Percentiles rank a stretch among this genome's conserved stretches.
Conservation (phyloP, 2,113 vertebrate genomes). For the Danio rerio region DNA sequence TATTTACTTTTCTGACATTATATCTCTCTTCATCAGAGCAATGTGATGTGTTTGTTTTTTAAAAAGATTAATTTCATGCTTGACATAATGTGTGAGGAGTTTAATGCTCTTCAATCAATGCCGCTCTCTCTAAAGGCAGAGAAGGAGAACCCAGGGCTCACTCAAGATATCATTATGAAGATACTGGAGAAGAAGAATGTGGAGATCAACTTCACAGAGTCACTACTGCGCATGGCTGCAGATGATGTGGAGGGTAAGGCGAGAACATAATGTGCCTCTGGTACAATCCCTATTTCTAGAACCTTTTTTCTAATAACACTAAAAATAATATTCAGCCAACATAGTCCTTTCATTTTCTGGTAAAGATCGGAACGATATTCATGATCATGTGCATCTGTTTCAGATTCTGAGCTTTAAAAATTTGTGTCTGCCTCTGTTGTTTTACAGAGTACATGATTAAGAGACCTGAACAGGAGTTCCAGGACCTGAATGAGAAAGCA, state of each 20-base stretch:
- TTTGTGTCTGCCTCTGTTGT: background rate
- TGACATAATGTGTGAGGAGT: background rate
- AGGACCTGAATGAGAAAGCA: constrained; percentile 97
- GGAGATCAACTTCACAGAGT: constrained; percentile 97
- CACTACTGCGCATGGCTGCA: constrained; percentile 96
- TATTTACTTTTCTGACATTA: background rate
- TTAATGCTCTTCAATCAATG: background rate
- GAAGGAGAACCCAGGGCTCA: constrained; percentile 97
- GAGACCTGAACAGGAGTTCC: constrained; percentile 95
- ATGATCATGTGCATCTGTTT: constrained; percentile 20
- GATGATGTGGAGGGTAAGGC: constrained; percentile 94
- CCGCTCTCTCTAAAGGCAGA: constrained; percentile 82
- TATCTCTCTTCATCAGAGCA: background rate
- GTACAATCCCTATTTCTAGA: background rate
- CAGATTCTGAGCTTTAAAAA: no score
- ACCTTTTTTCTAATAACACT: background rate
- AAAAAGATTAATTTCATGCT: background rate
- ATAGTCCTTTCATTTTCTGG: background rate
- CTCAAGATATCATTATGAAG: constrained; percentile 96
- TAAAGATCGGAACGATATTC: background rate
- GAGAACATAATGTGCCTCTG: background rate
- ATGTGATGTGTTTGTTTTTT: background rate
- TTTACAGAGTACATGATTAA: constrained; percentile 95
- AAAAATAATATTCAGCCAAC: background rate
- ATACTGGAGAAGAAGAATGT: constrained; percentile 97